phyloP scores from a whole-genome alignment of 1,140 invertebrate genomes.

The Zaprionus kolodkinae region DNA sequence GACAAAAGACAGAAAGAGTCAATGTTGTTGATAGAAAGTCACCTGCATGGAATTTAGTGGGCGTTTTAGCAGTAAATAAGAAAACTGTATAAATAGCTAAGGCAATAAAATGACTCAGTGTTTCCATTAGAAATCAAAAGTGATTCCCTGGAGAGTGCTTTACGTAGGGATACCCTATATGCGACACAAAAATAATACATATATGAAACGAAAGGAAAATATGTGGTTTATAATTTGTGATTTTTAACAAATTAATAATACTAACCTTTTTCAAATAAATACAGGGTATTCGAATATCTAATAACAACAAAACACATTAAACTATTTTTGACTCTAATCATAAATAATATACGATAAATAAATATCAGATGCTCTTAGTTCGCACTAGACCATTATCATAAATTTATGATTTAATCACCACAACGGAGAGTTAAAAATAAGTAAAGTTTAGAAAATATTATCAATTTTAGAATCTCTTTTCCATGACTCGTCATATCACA shows the following conservation, averaged over 20 bases:
- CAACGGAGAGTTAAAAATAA: not conserved
- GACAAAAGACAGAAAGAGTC: not conserved
- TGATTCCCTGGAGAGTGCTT: not conserved
- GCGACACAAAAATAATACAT: too few relatives aligned
- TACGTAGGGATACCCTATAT: not conserved
- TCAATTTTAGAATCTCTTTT: conserved; percentile 44
- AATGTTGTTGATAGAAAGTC: conserved; percentile 36
- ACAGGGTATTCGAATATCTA: not conserved
- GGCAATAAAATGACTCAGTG: conserved; percentile 19
- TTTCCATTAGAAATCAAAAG: conserved; percentile 24
- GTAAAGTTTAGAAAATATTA: conserved; percentile 24
- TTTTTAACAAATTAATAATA: not conserved
- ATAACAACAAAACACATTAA: conserved; percentile 14
- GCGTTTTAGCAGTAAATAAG: conserved; percentile 30
- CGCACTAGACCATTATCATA: conserved; percentile 12
- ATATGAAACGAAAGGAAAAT: too few relatives aligned
- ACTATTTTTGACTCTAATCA: conserved; percentile 9
- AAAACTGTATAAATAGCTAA: conserved; percentile 3
- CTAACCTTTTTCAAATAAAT: not conserved
- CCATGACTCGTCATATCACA: not conserved
- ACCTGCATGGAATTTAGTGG: conserved; percentile 39
- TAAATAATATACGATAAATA: conserved; percentile 38
- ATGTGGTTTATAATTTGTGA: not conserved
- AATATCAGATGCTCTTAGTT: conserved; percentile 18
- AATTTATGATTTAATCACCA: conserved; percentile 16